phyloP scores from a whole-genome alignment of 1,140 invertebrate species.

The Drosophila auraria region DNA sequence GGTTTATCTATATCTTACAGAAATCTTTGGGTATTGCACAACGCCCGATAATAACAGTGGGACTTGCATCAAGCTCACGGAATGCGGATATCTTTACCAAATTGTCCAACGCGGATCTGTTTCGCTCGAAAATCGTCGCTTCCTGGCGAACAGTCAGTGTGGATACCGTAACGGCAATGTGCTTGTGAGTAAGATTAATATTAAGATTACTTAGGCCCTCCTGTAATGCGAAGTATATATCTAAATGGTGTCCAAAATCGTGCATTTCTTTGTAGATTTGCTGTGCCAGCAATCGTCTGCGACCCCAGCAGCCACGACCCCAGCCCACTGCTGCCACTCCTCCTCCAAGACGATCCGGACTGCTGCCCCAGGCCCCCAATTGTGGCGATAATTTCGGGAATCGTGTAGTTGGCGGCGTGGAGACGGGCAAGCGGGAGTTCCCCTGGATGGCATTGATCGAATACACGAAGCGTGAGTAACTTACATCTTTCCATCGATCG shows the following conservation, averaged over 20 bases:
- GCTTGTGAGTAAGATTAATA: constrained; percentile 44
- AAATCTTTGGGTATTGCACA: constrained; percentile 63
- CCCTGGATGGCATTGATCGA: constrained; percentile 89
- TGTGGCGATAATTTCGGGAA: constrained; percentile 84
- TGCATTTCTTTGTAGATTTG: constrained; percentile 49
- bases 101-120: constrained; percentile 34
- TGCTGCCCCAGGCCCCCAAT: constrained; percentile 59
- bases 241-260: too few relatives aligned
- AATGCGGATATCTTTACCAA: constrained; percentile 58
- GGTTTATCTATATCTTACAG: constrained; percentile 31
- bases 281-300: constrained; percentile 53
- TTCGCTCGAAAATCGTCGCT: constrained; percentile 21
- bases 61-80: constrained; percentile 53
- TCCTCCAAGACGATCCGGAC: not conserved
- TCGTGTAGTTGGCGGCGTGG: constrained; percentile 88
- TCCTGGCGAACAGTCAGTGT: constrained; percentile 60
- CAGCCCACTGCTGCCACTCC: constrained; percentile 6
- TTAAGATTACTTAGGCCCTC: not conserved
- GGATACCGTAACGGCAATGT: constrained; percentile 61
- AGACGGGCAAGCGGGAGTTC: constrained; percentile 88
- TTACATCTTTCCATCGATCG: not conserved
- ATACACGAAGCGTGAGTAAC: constrained; percentile 73
- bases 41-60: constrained; percentile 54
- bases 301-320: constrained; percentile 29
- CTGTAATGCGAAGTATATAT: not conserved